Conservation (phyloP, 2,797 vertebrate genomes). For the Triplophysa yarkandensis region DNA sequence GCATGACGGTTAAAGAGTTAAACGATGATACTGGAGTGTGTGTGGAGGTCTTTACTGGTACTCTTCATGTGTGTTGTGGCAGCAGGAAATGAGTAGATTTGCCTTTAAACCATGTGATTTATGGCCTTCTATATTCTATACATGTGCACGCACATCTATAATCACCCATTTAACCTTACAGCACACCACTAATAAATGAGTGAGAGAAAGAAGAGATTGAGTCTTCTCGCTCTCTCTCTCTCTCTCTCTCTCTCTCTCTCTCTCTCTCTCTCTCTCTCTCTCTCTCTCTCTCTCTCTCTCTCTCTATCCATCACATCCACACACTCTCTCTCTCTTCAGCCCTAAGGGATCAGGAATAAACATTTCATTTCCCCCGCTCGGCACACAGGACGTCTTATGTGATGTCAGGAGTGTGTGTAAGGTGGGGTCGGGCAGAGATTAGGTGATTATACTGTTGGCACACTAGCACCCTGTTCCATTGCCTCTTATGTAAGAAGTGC, state of each 20-base stretch:
- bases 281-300: slow-evolving; percentile 3
- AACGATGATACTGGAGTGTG: neutral
- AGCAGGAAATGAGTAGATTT: slow-evolving; percentile 48
- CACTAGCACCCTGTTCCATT: slow-evolving; percentile 49
- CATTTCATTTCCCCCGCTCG: slow-evolving; percentile 82
- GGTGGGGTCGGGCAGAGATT: slow-evolving; percentile 51
- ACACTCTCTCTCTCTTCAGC: slow-evolving; percentile 19
- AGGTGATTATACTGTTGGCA: slow-evolving; percentile 49
- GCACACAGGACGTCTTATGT: slow-evolving; percentile 71
- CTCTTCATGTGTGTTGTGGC: slow-evolving; percentile 31
- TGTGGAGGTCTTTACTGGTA: neutral
- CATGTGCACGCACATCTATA: slow-evolving; percentile 7
- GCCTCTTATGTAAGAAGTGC: slow-evolving; percentile 47
- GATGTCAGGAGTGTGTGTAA: slow-evolving; percentile 68
- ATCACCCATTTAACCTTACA: slow-evolving; percentile 37
- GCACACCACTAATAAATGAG: slow-evolving; percentile 48
- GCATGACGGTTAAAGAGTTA: neutral
- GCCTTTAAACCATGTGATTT: slow-evolving; percentile 44
- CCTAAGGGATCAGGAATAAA: slow-evolving; percentile 69
- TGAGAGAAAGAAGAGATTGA: slow-evolving; percentile 34
- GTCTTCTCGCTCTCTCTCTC: slow-evolving; percentile 1
- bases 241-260: neutral
- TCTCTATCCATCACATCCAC: slow-evolving; percentile 9
- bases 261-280: slow-evolving; percentile 17
- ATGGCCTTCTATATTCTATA: slow-evolving; percentile 38